Evolutionary conservation across 1,140 invertebrate species (phyloP), one percentile per base, ranked within the genome.

Genomic region (Ericerus pela): DNA sequence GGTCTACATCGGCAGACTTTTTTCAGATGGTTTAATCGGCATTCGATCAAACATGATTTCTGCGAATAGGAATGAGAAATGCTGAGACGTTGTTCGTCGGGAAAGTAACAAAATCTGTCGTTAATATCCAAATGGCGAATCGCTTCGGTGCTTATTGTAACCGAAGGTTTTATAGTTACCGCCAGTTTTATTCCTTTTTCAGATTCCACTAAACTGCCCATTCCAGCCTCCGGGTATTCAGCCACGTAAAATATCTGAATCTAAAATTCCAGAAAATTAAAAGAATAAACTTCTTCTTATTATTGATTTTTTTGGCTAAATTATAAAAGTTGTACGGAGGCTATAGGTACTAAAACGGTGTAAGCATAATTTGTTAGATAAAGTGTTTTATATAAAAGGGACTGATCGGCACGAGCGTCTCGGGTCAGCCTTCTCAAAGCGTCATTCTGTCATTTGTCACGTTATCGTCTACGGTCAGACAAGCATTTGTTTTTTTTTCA

Each of bases 1-100:
- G 66, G 66, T 18, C 61, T 58, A 55, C 66, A 67, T n/a, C 57
- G 54, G 30, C 66, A 67, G 6, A 59, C 51, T 52, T 62, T 18
- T 4, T 56, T 26, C 26, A 65, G 38, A 55, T 62, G 64, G n/a
- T 62, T 24, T n/a, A 64, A 58, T 26, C 64, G 51, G 31, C 66
- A 67, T 54, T 65, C 60, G 14, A 64, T 58, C 10, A 66, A 56
- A 51, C 66, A 67, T 20, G 59, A 62, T 38, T 58, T 58, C 47
- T 65, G 63, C 1, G 62, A 59, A 16, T 66, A 67, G 1, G 55
- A 52, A n/a, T 51, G 57, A 0, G 62, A 58, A 1, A 64, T 31
- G 11, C 54, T 54, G 16, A 62, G 47, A 10, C 53, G 30, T 14
- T 59, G 47, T 47, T 63, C 63, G 22, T 65, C 63, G 16, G 59